These are phyloP conservation scores for Phymastichus coffea DNA, from an alignment of 1,140 invertebrate genomes.

Conservation along the genomic window DNA sequence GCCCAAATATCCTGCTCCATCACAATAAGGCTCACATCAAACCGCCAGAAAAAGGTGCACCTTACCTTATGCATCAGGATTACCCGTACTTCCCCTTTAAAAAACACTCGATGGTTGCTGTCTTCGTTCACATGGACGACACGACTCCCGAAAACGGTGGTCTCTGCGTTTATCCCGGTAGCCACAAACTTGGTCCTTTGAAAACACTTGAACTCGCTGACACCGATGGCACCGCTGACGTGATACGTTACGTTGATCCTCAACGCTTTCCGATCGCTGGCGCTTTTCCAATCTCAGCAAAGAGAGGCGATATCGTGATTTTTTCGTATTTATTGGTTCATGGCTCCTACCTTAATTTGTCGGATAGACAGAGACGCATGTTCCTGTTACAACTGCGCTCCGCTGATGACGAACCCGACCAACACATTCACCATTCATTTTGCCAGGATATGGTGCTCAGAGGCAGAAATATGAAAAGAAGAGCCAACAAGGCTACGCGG, in stretches of 20 bases:
- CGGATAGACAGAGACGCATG: constrained; percentile 57
- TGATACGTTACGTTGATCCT: constrained; percentile 61
- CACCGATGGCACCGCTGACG: constrained; percentile 39
- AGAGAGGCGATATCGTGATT: constrained; percentile 60
- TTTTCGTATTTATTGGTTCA: constrained; percentile 65
- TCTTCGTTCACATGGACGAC: constrained; percentile 63
- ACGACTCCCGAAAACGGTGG: constrained; percentile 63
- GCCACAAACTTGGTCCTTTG: constrained; percentile 63
- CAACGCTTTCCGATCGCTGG: constrained; percentile 60
- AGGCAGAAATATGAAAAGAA: no score
- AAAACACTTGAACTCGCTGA: constrained; percentile 57
- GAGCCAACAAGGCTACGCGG: no score
- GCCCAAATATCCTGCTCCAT: constrained; percentile 61
- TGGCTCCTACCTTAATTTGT: constrained; percentile 62
- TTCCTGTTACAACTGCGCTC: constrained; percentile 60
- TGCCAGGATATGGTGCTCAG: no score
- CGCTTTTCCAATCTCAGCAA: constrained; percentile 55
- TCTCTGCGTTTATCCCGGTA: constrained; percentile 63
- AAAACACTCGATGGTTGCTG: constrained; percentile 63
- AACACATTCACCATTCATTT: constrained; percentile 54
- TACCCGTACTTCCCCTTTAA: constrained; percentile 66
- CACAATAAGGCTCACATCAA: constrained; percentile 67
- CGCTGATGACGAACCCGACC: constrained; percentile 58
- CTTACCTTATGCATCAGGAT: constrained; percentile 66
- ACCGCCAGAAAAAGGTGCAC: constrained; percentile 62